Percentiles rank a stretch among this genome's conserved stretches.
These are phyloP conservation scores for Bubo blakistoni DNA, from an alignment of 2,113 vertebrate species.

Conservation along the genomic window DNA sequence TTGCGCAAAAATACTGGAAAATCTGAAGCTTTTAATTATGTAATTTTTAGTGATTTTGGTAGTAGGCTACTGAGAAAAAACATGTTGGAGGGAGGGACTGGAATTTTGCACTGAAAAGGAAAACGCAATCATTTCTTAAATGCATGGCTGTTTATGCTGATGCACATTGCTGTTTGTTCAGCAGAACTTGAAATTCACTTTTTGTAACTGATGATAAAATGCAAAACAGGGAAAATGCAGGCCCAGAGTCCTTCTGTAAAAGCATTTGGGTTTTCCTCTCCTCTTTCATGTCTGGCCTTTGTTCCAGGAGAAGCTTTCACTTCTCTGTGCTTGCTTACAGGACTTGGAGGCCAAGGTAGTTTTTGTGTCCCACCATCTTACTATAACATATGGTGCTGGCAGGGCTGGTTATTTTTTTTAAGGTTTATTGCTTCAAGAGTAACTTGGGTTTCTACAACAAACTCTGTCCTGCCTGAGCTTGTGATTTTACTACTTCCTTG, in stretches of 20 bases:
- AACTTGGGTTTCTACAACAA: neutral
- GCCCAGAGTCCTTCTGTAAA: neutral
- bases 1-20: neutral
- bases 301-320: neutral
- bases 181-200: neutral
- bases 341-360: neutral
- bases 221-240: neutral
- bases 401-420: neutral
- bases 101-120: neutral
- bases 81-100: neutral
- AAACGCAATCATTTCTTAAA: neutral
- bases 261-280: neutral
- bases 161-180: neutral
- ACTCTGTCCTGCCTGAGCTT: neutral
- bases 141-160: neutral
- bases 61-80: neutral
- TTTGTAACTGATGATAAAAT: neutral
- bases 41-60: neutral
- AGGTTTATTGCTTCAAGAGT: neutral
- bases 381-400: neutral
- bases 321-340: neutral
- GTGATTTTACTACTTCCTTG: conserved; percentile 32
- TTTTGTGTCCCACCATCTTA: neutral
- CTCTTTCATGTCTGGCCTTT: neutral
- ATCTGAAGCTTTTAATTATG: neutral